phyloP scores from a whole-genome alignment of 2,113 vertebrate genomes.

The Passer montanus region DNA sequence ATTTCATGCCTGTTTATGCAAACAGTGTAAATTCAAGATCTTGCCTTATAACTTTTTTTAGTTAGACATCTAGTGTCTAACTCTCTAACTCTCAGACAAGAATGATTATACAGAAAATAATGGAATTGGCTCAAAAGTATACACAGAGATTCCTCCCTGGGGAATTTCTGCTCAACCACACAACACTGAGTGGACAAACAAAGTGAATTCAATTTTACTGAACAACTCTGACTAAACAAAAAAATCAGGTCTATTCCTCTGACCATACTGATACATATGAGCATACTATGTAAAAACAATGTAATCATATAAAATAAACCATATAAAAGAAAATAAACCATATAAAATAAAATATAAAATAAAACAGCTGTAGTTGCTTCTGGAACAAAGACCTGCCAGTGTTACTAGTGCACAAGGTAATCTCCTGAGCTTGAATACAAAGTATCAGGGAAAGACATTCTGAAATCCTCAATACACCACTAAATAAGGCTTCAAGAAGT shows the following conservation, averaged over 20 bases:
- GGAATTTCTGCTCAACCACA: neutral
- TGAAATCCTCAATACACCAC: neutral
- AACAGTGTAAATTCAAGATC: conserved; percentile 8
- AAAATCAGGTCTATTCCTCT: neutral
- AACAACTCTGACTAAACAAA: neutral
- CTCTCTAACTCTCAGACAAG: neutral
- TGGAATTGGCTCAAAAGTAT: neutral
- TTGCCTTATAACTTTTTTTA: neutral
- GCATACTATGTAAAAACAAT: neutral
- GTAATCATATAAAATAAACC: neutral
- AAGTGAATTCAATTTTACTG: neutral
- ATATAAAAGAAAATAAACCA: neutral
- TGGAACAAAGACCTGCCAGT: neutral
- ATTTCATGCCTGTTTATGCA: neutral
- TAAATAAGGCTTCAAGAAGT: neutral
- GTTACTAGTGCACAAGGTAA: neutral
- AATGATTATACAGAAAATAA: neutral
- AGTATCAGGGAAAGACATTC: neutral
- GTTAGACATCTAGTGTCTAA: neutral
- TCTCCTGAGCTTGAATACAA: neutral
- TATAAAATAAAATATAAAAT: neutral
- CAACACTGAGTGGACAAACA: neutral
- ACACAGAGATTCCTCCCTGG: neutral
- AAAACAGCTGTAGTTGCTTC: neutral
- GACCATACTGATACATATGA: neutral